phyloP scores from a whole-genome alignment of 2,888 invertebrate genomes.

The Punctoribates punctum region DNA sequence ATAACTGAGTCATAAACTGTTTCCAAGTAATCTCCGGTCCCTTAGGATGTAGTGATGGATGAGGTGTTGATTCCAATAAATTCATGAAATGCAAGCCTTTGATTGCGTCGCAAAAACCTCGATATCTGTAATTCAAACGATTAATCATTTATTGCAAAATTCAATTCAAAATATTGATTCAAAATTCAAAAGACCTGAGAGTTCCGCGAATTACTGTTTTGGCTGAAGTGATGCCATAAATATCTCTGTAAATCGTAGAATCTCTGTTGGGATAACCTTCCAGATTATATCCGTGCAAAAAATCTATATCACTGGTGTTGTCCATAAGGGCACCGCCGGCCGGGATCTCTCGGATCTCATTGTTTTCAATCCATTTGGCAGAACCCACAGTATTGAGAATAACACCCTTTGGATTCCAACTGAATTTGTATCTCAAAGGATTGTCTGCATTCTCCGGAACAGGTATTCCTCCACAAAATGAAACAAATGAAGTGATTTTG shows the following conservation, averaged over 20 bases:
- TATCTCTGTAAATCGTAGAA: conserved; percentile 77
- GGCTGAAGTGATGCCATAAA: conserved; percentile 75
- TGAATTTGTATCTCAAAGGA: conserved; percentile 56
- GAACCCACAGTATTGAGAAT: conserved; percentile 81
- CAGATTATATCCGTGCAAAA: conserved; percentile 91
- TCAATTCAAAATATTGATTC: neutral
- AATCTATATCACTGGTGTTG: conserved; percentile 71
- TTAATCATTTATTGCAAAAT: conserved; percentile 10
- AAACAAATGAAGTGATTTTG: conserved; percentile 86
- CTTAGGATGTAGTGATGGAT: conserved; percentile 85
- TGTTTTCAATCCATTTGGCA: conserved; percentile 79
- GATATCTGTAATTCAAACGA: conserved; percentile 42
- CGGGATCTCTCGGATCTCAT: conserved; percentile 74
- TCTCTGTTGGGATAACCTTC: conserved; percentile 97
- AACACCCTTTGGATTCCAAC: conserved; percentile 94
- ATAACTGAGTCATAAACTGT: conserved; percentile 75
- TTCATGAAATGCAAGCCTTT: conserved; percentile 82
- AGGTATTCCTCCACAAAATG: conserved; percentile 94
- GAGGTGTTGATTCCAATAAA: conserved; percentile 75
- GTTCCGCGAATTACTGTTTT: conserved; percentile 89
- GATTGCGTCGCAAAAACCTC: conserved; percentile 82
- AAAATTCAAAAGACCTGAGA: conserved; percentile 65
- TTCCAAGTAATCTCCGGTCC: conserved; percentile 97
- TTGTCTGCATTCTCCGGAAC: conserved; percentile 95
- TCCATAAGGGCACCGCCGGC: conserved; percentile 87